A percentile compares a stretch with the other conserved stretches of the same genome.
Evolutionary conservation across 2,888 invertebrate genomes (phyloP).

Genomic region (Platycheirus albimanus): DNA sequence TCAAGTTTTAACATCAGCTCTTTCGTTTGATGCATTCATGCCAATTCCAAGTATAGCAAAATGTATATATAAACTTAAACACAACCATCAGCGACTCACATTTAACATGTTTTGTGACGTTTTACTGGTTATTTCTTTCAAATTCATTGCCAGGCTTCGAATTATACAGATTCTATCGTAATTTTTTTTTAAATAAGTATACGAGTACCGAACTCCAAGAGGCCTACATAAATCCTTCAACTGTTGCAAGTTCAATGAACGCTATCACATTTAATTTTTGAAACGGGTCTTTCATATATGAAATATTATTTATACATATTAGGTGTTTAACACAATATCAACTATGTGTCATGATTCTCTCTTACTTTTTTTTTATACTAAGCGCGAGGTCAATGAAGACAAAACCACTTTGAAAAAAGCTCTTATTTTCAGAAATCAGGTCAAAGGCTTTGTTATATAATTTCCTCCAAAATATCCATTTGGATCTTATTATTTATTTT

Average conservation of each 20-base stretch:
- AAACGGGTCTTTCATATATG: too few relatives aligned
- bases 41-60: background rate
- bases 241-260: too few relatives aligned
- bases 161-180: background rate
- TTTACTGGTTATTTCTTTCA: constrained; percentile 9
- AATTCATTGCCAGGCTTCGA: background rate
- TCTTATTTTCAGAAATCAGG: constrained; percentile 6
- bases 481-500: constrained; percentile 19
- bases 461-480: constrained; percentile 20
- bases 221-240: too few relatives aligned
- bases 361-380: too few relatives aligned
- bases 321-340: too few relatives aligned
- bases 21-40: constrained; percentile 12
- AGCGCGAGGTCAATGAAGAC: background rate
- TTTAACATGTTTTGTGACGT: background rate
- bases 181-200: too few relatives aligned
- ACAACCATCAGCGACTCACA: too few relatives aligned
- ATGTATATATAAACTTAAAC: too few relatives aligned
- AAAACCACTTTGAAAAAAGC: background rate
- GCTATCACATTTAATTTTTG: too few relatives aligned
- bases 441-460: constrained; percentile 16
- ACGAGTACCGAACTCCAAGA: too few relatives aligned
- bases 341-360: too few relatives aligned
- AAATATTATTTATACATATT: too few relatives aligned
- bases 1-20: constrained; percentile 30